These are phyloP conservation scores for Nycteola revayana DNA, from an alignment of 2,888 invertebrate species.

Conservation along the genomic window DNA sequence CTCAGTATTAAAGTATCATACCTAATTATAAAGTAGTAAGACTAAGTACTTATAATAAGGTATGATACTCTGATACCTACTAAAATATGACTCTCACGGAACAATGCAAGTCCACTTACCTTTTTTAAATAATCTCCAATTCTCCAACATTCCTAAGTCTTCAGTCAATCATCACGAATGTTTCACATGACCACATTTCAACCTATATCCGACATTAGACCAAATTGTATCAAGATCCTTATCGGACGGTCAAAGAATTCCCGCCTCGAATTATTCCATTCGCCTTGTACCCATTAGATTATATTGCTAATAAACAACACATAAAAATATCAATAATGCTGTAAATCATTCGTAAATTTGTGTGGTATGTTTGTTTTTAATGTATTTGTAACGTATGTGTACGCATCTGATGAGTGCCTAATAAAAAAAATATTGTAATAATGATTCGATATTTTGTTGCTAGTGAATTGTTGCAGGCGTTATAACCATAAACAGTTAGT, in stretches of 20 bases:
- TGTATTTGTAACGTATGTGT: no score
- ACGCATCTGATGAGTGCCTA: constrained; percentile 13
- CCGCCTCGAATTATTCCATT: constrained; percentile 37
- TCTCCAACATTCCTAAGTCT: no score
- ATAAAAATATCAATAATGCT: constrained; percentile 37
- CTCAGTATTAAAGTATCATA: no score
- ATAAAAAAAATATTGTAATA: constrained; percentile 15
- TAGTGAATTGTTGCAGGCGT: constrained; percentile 4
- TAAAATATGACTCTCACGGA: no score
- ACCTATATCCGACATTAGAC: constrained; percentile 47
- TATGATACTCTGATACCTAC: no score
- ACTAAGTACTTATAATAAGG: no score
- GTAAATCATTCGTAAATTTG: constrained; percentile 40
- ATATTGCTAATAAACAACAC: constrained; percentile 41
- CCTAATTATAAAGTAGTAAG: no score
- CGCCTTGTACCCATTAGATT: constrained; percentile 37
- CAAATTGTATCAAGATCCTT: constrained; percentile 51
- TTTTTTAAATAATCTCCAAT: no score
- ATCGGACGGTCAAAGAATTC: constrained; percentile 26
- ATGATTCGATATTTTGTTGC: constrained; percentile 6
- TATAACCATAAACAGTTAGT: no score
- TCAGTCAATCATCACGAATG: constrained; percentile 23
- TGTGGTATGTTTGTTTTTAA: constrained; percentile 19
- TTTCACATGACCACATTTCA: constrained; percentile 45
- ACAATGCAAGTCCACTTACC: no score